Evolutionary conservation across 2,113 vertebrate genomes (phyloP).

Genomic region (Pimephales promelas): DNA sequence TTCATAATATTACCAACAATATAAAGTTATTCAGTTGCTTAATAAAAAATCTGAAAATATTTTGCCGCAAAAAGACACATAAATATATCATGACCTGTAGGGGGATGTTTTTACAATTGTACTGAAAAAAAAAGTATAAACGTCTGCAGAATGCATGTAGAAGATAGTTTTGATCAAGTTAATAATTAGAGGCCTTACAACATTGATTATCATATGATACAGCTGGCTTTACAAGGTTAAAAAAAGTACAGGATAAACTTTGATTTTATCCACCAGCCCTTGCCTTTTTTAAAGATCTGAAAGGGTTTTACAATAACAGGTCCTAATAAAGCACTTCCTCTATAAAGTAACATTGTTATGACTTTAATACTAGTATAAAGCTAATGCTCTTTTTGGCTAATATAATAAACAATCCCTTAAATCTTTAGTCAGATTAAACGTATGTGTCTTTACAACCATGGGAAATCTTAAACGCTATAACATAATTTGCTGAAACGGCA

Average conservation of each 20-base stretch:
- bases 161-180: background rate
- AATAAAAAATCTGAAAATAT: background rate
- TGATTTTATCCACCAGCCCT: background rate
- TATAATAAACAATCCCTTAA: background rate
- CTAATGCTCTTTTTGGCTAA: constrained; percentile 9
- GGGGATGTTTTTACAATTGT: background rate
- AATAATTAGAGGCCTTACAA: background rate
- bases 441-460: constrained; percentile 42
- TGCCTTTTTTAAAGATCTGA: background rate
- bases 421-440: constrained; percentile 26
- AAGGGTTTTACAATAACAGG: background rate
- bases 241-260: background rate
- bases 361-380: background rate
- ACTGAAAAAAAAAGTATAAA: background rate
- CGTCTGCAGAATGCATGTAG: background rate
- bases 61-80: background rate
- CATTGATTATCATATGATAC: background rate
- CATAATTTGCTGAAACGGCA: constrained; percentile 42
- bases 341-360: constrained; percentile 11
- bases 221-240: background rate
- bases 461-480: constrained; percentile 27
- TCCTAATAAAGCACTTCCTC: constrained; percentile 7
- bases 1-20: background rate
- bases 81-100: background rate
- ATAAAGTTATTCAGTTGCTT: background rate